phyloP scores from a whole-genome alignment of 1,140 invertebrate species.

The Conus ventricosus region DNA sequence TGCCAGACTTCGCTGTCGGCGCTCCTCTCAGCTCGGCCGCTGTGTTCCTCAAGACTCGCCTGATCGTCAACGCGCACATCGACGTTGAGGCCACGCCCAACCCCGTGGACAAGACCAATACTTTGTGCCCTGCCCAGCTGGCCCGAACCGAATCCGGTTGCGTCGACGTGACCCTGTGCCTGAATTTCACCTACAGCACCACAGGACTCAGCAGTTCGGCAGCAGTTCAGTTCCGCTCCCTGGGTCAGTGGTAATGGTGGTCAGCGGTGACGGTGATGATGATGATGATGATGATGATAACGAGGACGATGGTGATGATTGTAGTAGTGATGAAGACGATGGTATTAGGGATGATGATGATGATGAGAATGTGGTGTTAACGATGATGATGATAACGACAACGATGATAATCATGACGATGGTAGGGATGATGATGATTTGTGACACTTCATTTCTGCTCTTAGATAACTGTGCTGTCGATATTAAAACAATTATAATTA shows the following conservation, averaged over 20 bases:
- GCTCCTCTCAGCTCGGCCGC: background rate
- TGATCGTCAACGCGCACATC: conserved; percentile 17
- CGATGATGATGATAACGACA: too few relatives aligned
- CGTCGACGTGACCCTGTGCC: background rate
- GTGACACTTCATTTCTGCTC: too few relatives aligned
- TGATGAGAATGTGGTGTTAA: background rate
- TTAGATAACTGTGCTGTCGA: too few relatives aligned
- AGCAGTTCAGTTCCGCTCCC: background rate
- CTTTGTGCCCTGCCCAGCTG: background rate
- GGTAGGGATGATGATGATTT: too few relatives aligned
- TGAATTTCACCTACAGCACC: background rate
- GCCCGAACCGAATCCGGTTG: background rate
- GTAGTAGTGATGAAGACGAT: too few relatives aligned
- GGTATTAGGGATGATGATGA: too few relatives aligned
- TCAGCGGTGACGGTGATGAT: background rate
- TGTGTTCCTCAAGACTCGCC: conserved; percentile 24
- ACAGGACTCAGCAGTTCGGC: background rate
- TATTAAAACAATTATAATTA: too few relatives aligned
- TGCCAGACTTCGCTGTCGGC: conserved; percentile 31
- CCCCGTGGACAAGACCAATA: conserved; percentile 56
- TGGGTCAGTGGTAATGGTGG: background rate
- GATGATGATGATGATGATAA: background rate
- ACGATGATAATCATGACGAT: too few relatives aligned
- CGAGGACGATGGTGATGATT: too few relatives aligned
- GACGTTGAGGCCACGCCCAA: background rate